These are phyloP conservation scores for Lasioglossum baleicum DNA, from an alignment of 1,140 invertebrate genomes.

Conservation along the genomic window DNA sequence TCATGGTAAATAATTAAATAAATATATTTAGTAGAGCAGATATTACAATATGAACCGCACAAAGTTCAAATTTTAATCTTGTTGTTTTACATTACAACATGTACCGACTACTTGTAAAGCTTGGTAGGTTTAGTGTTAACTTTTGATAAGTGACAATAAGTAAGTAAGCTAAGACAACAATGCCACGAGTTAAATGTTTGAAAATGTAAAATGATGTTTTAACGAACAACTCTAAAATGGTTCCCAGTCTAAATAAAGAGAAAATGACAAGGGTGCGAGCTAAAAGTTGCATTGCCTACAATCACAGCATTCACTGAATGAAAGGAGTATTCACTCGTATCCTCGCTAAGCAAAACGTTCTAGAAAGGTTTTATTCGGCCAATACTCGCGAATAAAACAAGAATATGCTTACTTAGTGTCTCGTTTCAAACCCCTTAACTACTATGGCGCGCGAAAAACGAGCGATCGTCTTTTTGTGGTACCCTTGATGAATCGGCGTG, in stretches of 20 bases:
- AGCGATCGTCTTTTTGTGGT: background rate
- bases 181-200: too few species aligned
- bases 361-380: slow-evolving; percentile 29
- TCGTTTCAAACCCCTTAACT: slow-evolving; percentile 40
- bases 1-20: too few species aligned
- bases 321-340: slow-evolving; percentile 51
- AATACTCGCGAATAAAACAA: slow-evolving; percentile 4
- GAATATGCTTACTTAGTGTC: slow-evolving; percentile 58
- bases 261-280: background rate
- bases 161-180: too few species aligned
- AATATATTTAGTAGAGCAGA: too few species aligned
- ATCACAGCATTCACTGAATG: slow-evolving; percentile 49
- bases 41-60: too few species aligned
- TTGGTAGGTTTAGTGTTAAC: too few species aligned
- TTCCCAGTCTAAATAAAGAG: background rate
- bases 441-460: slow-evolving; percentile 21
- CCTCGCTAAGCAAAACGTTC: slow-evolving; percentile 42
- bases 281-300: slow-evolving; percentile 32
- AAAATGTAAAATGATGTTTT: too few species aligned
- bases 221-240: too few species aligned
- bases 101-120: too few species aligned
- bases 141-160: too few species aligned
- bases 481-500: slow-evolving; percentile 13
- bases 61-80: too few species aligned
- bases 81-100: too few species aligned